These are phyloP conservation scores for Carettochelys insculpta DNA, from an alignment of 2,113 vertebrate genomes.

Conservation along the genomic window DNA sequence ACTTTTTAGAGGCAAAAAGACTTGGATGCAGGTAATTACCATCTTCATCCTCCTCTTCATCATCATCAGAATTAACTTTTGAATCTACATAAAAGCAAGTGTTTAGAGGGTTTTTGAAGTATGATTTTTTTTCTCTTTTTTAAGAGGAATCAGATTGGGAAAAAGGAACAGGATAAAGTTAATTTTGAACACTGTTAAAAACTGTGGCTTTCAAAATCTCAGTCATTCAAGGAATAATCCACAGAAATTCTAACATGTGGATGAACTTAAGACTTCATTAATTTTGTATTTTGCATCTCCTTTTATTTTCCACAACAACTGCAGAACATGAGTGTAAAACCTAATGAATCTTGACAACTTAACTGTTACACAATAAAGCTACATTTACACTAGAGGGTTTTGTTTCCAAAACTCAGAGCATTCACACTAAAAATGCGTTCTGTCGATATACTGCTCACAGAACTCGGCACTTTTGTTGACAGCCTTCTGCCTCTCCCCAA, in stretches of 20 bases:
- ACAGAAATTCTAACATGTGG: background rate
- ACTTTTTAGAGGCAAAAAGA: slow-evolving; percentile 92
- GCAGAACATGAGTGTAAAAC: background rate
- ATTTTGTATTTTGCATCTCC: background rate
- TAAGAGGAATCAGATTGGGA: background rate
- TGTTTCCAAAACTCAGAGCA: too few species aligned
- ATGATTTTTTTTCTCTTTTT: background rate
- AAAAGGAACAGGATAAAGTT: background rate
- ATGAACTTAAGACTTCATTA: background rate
- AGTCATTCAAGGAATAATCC: background rate
- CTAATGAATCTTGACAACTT: background rate
- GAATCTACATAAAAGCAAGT: slow-evolving; percentile 61
- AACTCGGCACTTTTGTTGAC: too few species aligned
- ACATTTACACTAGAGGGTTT: too few species aligned
- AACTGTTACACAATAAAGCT: background rate
- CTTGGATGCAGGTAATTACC: slow-evolving; percentile 95
- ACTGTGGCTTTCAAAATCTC: background rate
- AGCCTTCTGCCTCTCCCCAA: too few species aligned
- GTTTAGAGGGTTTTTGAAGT: background rate
- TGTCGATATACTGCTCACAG: too few species aligned
- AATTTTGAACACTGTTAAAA: background rate
- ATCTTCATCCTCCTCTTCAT: slow-evolving; percentile 83
- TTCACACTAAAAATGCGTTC: too few species aligned
- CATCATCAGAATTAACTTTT: slow-evolving; percentile 55
- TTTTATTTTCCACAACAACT: background rate